These are phyloP conservation scores for Caenorhabditis sp. DNA, from an alignment of 2,888 invertebrate genomes.

Conservation along the genomic window DNA sequence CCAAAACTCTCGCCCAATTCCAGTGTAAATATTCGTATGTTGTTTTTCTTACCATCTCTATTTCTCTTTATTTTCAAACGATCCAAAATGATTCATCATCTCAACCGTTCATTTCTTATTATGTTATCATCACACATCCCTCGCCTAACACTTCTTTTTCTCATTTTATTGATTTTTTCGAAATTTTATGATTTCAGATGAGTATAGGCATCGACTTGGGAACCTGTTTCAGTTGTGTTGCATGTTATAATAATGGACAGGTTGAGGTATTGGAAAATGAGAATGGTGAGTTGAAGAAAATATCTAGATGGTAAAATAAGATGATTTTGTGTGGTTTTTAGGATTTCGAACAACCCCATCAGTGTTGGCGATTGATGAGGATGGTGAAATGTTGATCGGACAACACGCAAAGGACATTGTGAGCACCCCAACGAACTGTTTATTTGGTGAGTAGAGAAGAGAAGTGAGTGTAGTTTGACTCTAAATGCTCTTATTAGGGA, in stretches of 20 bases:
- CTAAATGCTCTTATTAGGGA: too few species aligned
- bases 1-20: neutral
- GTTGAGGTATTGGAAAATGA: conserved; percentile 38
- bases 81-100: neutral
- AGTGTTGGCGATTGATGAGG: conserved; percentile 35
- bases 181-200: conserved; percentile 6
- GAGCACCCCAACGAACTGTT: conserved; percentile 16
- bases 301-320: neutral
- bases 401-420: conserved; percentile 40
- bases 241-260: conserved; percentile 24
- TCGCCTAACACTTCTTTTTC: neutral
- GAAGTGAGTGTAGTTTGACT: neutral
- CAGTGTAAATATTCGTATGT: neutral
- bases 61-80: neutral
- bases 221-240: conserved; percentile 38
- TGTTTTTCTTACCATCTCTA: neutral
- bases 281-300: conserved; percentile 25
- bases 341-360: conserved; percentile 40
- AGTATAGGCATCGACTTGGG: conserved; percentile 44
- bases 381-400: conserved; percentile 33
- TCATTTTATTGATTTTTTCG: neutral
- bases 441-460: conserved; percentile 34
- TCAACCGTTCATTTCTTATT: neutral
- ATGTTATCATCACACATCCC: neutral
- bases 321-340: neutral